Evolutionary conservation across 2,113 vertebrate genomes (phyloP).

Genomic region (Potamarius usumacintae): DNA sequence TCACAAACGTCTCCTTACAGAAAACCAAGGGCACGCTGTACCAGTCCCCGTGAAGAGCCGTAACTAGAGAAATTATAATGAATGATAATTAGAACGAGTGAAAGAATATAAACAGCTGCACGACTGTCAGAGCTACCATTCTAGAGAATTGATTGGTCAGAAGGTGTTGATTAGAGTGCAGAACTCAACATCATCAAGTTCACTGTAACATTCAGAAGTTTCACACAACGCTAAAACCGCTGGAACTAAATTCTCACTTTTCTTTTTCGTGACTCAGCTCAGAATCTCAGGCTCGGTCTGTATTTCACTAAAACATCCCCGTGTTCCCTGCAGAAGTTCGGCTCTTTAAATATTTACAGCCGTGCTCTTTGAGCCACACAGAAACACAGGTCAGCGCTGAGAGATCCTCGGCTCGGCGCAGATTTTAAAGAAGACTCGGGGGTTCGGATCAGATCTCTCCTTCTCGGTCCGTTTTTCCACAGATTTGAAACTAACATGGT

Average conservation of each 20-base stretch:
- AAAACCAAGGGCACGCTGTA: background rate
- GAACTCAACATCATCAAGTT: background rate
- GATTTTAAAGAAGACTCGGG: background rate
- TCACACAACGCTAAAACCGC: background rate
- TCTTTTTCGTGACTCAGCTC: background rate
- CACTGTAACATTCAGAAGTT: background rate
- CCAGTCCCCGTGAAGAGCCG: background rate
- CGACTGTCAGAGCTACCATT: background rate
- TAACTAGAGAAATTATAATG: background rate
- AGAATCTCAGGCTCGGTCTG: background rate
- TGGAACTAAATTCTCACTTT: background rate
- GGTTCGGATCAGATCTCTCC: background rate
- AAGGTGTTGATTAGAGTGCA: background rate
- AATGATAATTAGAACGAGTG: background rate
- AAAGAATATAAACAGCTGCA: background rate
- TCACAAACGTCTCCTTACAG: background rate
- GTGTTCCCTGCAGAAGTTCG: background rate
- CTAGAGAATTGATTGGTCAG: background rate
- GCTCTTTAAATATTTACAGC: slow-evolving; percentile 52
- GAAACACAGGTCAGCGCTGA: slow-evolving; percentile 17
- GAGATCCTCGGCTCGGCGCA: background rate
- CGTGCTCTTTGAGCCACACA: slow-evolving; percentile 10
- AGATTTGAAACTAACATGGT: background rate
- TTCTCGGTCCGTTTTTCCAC: too few species aligned
- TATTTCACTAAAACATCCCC: background rate